A percentile compares a stretch with the other conserved stretches of the same genome.
phyloP scores from a whole-genome alignment of 2,113 vertebrate species.

The Cairina moschata region DNA sequence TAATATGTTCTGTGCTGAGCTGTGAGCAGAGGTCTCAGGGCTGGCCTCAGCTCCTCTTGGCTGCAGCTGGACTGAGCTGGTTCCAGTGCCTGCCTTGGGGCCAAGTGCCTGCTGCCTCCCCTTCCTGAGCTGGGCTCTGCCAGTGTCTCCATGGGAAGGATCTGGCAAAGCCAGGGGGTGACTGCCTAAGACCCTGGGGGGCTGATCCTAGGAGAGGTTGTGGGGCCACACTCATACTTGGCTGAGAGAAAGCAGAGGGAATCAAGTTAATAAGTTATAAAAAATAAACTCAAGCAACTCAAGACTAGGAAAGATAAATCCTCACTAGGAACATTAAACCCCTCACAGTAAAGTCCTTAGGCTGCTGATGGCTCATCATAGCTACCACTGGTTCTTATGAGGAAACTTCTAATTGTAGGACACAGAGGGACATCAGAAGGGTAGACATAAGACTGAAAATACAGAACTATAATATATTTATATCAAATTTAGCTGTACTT shows the following conservation, averaged over 20 bases:
- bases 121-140: not conserved
- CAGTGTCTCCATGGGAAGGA: not conserved
- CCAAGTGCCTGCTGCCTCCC: not conserved
- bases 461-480: not conserved
- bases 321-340: not conserved
- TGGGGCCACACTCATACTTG: not conserved
- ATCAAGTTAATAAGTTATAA: not conserved
- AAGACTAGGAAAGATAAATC: not conserved
- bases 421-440: not conserved
- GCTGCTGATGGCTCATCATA: not conserved
- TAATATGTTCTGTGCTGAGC: not conserved
- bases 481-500: not conserved
- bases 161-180: not conserved
- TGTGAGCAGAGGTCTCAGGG: not conserved
- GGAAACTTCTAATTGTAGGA: not conserved
- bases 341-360: not conserved
- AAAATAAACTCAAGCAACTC: not conserved
- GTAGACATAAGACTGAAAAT: not conserved
- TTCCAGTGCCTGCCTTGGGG: fast-evolving
- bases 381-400: not conserved
- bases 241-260: fast-evolving
- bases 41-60: not conserved
- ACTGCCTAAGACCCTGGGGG: not conserved
- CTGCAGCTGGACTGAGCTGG: not conserved
- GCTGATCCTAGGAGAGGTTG: not conserved